A percentile compares a stretch with the other conserved stretches of the same genome.
Evolutionary conservation across 64 coral and sea anemone genomes (phyloP).

Genomic region (Montipora capricornis): DNA sequence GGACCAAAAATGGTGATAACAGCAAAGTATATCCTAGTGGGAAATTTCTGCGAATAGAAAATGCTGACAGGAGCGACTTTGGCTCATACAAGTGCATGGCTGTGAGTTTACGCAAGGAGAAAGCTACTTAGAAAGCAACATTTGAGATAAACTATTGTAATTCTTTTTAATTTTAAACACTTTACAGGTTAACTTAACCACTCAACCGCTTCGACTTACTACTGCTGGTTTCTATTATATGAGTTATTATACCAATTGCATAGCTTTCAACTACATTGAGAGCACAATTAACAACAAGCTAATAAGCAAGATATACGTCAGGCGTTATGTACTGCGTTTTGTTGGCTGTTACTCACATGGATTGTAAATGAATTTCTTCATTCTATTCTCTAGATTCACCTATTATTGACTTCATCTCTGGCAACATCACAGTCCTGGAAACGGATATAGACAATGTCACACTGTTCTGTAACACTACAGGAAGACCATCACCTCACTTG

Average conservation of each 20-base stretch:
- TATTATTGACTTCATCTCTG: slow-evolving; percentile 4
- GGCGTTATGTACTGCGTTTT: too few relatives aligned
- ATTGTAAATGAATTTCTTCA: not conserved
- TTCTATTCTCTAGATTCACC: slow-evolving; percentile 49
- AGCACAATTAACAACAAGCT: too few relatives aligned
- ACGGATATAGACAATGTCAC: not conserved
- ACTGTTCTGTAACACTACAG: slow-evolving; percentile 78
- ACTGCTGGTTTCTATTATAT: too few relatives aligned
- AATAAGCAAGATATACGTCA: too few relatives aligned
- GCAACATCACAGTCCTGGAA: slow-evolving; percentile 42
- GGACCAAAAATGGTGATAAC: slow-evolving; percentile 39
- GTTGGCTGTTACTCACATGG: too few relatives aligned
- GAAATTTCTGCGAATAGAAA: slow-evolving; percentile 29
- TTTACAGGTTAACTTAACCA: too few relatives aligned
- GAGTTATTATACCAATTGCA: too few relatives aligned
- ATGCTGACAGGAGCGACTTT: slow-evolving; percentile 35
- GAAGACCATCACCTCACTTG: slow-evolving; percentile 38
- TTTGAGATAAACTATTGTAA: slow-evolving; percentile 26
- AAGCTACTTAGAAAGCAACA: not conserved
- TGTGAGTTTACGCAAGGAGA: slow-evolving; percentile 49
- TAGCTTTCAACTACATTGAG: too few relatives aligned
- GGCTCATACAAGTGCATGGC: slow-evolving; percentile 70
- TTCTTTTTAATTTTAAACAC: not conserved
- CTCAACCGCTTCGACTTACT: too few relatives aligned
- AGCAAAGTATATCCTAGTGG: not conserved